Percentiles rank a stretch among this genome's conserved stretches.
phyloP scores from a whole-genome alignment of 2,888 invertebrate genomes.

The Oscheius sp. region DNA sequence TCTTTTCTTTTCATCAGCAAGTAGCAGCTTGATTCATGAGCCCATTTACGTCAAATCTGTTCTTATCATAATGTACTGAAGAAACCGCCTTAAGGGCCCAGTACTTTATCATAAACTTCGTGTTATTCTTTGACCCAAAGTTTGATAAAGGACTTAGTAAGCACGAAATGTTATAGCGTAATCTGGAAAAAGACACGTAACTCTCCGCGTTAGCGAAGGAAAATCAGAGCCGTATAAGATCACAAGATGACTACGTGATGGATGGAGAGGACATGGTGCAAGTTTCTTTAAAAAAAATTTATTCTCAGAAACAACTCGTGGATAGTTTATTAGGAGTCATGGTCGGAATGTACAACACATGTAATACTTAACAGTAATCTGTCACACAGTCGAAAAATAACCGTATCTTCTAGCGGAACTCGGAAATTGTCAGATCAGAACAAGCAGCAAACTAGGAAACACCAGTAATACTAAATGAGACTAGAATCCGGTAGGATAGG shows the following conservation, averaged over 20 bases:
- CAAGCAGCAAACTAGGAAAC: conserved; percentile 1
- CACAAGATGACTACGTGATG: too few relatives aligned
- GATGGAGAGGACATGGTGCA: too few relatives aligned
- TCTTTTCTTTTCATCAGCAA: background rate
- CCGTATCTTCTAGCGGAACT: conserved; percentile 35
- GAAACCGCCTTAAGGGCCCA: too few relatives aligned
- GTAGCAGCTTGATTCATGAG: background rate
- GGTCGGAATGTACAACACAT: conserved; percentile 33
- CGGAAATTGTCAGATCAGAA: conserved; percentile 28
- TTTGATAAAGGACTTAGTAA: too few relatives aligned
- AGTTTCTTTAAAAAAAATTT: too few relatives aligned
- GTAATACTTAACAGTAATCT: conserved; percentile 16
- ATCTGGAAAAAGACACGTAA: too few relatives aligned
- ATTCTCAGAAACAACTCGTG: too few relatives aligned
- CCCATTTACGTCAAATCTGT: background rate
- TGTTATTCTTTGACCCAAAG: too few relatives aligned
- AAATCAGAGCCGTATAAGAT: too few relatives aligned
- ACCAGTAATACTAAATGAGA: conserved; percentile 19
- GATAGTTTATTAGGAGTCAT: conserved; percentile 27
- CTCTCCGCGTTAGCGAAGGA: too few relatives aligned
- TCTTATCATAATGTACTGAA: background rate
- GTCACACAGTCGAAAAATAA: conserved; percentile 13
- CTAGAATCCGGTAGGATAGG: conserved; percentile 70
- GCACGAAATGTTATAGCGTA: too few relatives aligned
- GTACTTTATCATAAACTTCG: too few relatives aligned